These are phyloP conservation scores for Sebastes dallii DNA, from an alignment of 2,797 vertebrate genomes.

Conservation along the genomic window DNA sequence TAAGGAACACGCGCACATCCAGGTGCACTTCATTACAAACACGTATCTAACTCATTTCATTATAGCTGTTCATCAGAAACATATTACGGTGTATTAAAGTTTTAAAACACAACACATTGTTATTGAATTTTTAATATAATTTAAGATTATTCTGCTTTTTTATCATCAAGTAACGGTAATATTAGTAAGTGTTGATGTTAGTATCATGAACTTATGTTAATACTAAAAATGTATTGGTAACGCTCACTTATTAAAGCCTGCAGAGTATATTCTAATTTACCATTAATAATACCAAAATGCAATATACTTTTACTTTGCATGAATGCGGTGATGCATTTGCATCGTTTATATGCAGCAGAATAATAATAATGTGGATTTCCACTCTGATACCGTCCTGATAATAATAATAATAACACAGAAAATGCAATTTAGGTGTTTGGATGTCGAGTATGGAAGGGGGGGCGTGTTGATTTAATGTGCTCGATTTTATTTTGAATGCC, in stretches of 20 bases:
- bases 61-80: background rate
- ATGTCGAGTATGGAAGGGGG: background rate
- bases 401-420: background rate
- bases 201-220: background rate
- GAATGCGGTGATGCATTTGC: background rate
- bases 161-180: background rate
- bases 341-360: background rate
- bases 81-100: background rate
- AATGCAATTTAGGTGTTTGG: slow-evolving; percentile 13
- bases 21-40: background rate
- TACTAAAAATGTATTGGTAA: background rate
- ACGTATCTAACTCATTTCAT: background rate
- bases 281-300: background rate
- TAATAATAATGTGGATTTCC: background rate
- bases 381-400: background rate
- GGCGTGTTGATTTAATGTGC: slow-evolving; percentile 32
- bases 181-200: too few relatives aligned
- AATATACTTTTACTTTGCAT: background rate
- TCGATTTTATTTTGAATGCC: slow-evolving; percentile 45
- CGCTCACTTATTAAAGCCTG: background rate
- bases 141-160: background rate
- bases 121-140: background rate
- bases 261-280: background rate
- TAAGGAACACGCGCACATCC: background rate
- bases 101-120: background rate